A percentile compares a stretch with the other conserved stretches of the same genome.
Conservation (phyloP, 2,113 vertebrate species). For the Monarcha castaneiventris region DNA sequence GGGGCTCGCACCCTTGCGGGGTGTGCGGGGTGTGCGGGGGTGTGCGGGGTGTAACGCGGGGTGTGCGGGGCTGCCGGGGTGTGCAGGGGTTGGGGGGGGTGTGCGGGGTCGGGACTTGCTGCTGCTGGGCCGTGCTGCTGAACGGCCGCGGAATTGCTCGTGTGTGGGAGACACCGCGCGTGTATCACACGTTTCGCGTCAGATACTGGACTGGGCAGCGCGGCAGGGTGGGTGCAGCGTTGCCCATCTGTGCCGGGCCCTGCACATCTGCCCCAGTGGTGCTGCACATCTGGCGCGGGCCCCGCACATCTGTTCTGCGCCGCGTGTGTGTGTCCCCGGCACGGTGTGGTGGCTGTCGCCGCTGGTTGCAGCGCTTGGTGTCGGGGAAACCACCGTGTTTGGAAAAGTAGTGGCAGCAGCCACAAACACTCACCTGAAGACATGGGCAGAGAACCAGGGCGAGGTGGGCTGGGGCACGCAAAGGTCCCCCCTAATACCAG, state of each 20-base stretch:
- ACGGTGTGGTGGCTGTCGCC: not conserved
- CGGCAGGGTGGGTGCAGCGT: too few species aligned
- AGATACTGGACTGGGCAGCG: fast-evolving
- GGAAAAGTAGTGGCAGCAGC: not conserved
- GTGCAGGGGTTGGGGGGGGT: too few species aligned
- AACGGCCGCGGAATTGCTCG: not conserved
- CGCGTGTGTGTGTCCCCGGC: too few species aligned
- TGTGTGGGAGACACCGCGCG: too few species aligned
- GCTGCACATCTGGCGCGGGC: not conserved
- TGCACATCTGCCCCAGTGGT: not conserved
- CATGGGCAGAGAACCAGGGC: fast-evolving
- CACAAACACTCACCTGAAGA: not conserved
- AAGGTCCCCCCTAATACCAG: not conserved
- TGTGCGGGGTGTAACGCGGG: too few species aligned
- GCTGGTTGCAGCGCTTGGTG: not conserved
- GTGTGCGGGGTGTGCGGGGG: too few species aligned
- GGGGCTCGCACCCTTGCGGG: too few species aligned
- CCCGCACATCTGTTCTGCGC: not conserved
- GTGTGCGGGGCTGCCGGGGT: too few species aligned
- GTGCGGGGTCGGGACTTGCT: too few species aligned
- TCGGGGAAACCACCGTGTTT: not conserved
- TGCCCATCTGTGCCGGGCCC: not conserved
- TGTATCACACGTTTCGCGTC: too few species aligned
- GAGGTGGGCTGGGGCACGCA: too few species aligned
- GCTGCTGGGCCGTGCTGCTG: not conserved